Evolutionary conservation across 2,888 invertebrate species (phyloP).

Genomic region (Tubulanus polymorphus): DNA sequence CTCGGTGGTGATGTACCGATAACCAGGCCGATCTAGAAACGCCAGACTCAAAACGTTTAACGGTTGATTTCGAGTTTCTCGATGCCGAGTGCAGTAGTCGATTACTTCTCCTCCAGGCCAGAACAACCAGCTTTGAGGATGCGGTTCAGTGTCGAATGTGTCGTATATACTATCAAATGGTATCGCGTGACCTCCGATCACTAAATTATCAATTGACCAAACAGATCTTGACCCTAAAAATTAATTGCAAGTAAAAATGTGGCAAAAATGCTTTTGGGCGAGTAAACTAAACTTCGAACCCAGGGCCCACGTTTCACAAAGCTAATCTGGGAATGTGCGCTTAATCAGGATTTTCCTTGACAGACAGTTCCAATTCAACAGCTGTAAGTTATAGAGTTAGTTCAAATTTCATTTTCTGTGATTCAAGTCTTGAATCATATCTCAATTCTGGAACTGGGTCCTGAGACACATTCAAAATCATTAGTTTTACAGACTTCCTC

Average conservation of each 20-base stretch:
- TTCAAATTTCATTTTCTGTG: too few relatives aligned
- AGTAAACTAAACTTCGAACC: too few relatives aligned
- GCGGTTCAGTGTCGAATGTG: slow-evolving; percentile 36
- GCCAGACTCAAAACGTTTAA: background rate
- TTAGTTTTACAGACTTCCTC: too few relatives aligned
- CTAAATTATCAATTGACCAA: slow-evolving; percentile 54
- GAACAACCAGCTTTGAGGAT: slow-evolving; percentile 49
- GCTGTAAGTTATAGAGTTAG: too few relatives aligned
- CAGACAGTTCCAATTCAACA: too few relatives aligned
- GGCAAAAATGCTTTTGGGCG: background rate
- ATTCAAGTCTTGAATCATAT: too few relatives aligned
- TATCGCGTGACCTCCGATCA: slow-evolving; percentile 45
- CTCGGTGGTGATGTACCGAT: slow-evolving; percentile 46
- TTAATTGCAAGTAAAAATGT: background rate
- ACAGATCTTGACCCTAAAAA: slow-evolving; percentile 41
- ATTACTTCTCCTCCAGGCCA: slow-evolving; percentile 49
- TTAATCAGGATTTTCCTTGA: too few relatives aligned
- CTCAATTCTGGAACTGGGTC: too few relatives aligned
- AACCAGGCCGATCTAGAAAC: slow-evolving; percentile 30
- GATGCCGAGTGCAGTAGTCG: slow-evolving; percentile 47
- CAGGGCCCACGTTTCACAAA: background rate
- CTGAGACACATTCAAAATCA: too few relatives aligned
- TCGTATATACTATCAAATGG: slow-evolving; percentile 47
- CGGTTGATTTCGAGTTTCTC: background rate
- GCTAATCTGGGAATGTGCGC: background rate